A percentile compares a stretch with the other conserved stretches of the same genome.
Conservation (phyloP, 2,113 vertebrate species). For the Rhynchopsitta pachyrhyncha region DNA sequence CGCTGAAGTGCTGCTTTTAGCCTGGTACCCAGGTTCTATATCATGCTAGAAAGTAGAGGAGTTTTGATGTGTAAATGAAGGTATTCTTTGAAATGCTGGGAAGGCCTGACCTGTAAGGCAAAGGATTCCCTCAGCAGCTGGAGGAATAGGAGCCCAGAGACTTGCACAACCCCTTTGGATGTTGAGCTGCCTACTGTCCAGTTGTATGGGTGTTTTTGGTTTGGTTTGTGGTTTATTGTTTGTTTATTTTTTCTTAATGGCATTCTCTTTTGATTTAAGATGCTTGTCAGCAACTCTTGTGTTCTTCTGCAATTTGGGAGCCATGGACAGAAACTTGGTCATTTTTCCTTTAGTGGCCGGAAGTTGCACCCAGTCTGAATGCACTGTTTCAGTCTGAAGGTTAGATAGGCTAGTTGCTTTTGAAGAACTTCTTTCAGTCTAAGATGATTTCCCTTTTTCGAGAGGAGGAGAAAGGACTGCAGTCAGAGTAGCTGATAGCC, state of each 20-base stretch:
- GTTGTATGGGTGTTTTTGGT: background rate
- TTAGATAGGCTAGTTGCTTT: background rate
- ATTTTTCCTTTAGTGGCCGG: background rate
- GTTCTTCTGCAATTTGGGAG: background rate
- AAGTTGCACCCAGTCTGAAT: background rate
- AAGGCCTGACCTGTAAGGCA: background rate
- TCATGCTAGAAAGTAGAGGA: background rate
- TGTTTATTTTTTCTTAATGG: background rate
- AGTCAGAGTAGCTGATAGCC: background rate
- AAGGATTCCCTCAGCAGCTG: background rate
- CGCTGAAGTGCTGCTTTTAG: background rate
- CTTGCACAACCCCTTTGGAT: background rate
- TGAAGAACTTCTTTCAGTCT: background rate
- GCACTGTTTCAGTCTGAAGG: background rate
- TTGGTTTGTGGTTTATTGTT: background rate
- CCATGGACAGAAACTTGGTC: background rate
- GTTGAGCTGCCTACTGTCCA: background rate
- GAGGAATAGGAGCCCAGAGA: background rate
- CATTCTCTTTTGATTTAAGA: background rate
- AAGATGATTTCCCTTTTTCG: background rate
- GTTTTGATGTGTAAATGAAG: slow-evolving; percentile 34
- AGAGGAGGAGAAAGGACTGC: background rate
- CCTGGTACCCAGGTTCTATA: background rate
- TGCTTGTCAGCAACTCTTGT: background rate
- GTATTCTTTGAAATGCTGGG: background rate